phyloP scores from a whole-genome alignment of 2,113 vertebrate genomes.

The Rhegmatorhina hoffmannsi region DNA sequence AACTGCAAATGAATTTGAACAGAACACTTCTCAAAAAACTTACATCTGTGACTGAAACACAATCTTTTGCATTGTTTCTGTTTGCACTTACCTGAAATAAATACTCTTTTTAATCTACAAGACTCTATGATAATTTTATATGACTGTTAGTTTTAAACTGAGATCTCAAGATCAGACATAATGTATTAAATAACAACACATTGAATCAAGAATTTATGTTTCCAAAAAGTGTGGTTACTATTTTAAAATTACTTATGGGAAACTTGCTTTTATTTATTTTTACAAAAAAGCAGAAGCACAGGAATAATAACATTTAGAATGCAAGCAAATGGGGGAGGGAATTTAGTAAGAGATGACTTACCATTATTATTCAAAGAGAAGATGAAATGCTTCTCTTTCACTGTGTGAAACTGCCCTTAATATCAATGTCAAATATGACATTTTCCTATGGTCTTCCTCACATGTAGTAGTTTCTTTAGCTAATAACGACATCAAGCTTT shows the following conservation, averaged over 20 bases:
- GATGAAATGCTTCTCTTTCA: slow-evolving; percentile 29
- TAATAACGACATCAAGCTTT: slow-evolving; percentile 43
- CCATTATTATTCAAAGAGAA: slow-evolving; percentile 27
- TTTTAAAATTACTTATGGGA: background rate
- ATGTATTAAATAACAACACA: background rate
- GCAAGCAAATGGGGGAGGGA: slow-evolving; percentile 18
- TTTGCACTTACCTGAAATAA: background rate
- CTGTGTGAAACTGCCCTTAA: slow-evolving; percentile 52
- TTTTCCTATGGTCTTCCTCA: background rate
- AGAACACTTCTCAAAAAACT: background rate
- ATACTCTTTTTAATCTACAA: background rate
- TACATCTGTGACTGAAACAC: background rate
- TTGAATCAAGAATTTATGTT: background rate
- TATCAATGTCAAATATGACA: slow-evolving; percentile 48
- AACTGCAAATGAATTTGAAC: background rate
- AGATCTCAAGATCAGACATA: background rate
- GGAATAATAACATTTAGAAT: slow-evolving; percentile 9
- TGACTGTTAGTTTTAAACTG: background rate
- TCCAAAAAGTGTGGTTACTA: background rate
- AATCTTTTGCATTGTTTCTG: background rate
- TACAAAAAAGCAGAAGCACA: background rate
- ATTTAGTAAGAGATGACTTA: slow-evolving; percentile 17
- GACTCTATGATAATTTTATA: background rate
- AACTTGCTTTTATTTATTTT: background rate
- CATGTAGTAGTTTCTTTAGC: slow-evolving; percentile 29